These are phyloP conservation scores for Sceloporus undulatus DNA, from an alignment of 2,113 vertebrate species.

Conservation along the genomic window DNA sequence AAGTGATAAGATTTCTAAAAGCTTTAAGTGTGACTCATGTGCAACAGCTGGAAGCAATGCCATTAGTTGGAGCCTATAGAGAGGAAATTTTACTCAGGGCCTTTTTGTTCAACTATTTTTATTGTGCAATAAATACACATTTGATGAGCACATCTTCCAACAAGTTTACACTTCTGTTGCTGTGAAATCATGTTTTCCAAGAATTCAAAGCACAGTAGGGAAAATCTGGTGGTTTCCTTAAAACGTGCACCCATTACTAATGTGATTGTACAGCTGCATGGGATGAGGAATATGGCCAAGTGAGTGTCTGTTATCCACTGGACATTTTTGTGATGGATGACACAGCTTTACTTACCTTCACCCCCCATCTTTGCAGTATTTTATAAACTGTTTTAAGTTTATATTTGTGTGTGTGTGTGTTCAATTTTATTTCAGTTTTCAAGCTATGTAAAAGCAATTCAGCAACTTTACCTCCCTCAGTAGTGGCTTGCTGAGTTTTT, in stretches of 20 bases:
- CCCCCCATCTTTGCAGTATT: not conserved
- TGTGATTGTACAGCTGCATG: not conserved
- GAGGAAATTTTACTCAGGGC: not conserved
- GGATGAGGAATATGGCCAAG: not conserved
- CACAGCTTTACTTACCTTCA: not conserved
- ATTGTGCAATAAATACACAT: not conserved
- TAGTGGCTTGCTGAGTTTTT: not conserved
- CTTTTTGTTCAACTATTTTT: slow-evolving; percentile 11
- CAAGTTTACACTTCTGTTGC: not conserved
- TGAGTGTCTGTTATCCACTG: not conserved
- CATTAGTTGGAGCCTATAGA: slow-evolving; percentile 36
- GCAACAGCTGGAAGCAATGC: slow-evolving; percentile 32
- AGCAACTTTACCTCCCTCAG: no score
- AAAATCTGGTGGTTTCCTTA: not conserved
- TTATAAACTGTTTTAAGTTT: slow-evolving; percentile 1
- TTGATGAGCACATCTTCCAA: not conserved
- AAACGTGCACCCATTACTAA: not conserved
- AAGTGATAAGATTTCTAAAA: slow-evolving; percentile 49
- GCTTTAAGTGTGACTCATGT: slow-evolving; percentile 26
- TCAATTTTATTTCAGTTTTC: not conserved
- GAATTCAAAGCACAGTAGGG: not conserved
- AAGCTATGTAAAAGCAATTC: no score
- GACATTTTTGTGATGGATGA: not conserved
- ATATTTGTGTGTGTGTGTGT: not conserved
- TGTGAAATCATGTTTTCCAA: slow-evolving; percentile 9